Evolutionary conservation across 2,888 invertebrate species (phyloP).

Genomic region (Scaeva pyrastri): DNA sequence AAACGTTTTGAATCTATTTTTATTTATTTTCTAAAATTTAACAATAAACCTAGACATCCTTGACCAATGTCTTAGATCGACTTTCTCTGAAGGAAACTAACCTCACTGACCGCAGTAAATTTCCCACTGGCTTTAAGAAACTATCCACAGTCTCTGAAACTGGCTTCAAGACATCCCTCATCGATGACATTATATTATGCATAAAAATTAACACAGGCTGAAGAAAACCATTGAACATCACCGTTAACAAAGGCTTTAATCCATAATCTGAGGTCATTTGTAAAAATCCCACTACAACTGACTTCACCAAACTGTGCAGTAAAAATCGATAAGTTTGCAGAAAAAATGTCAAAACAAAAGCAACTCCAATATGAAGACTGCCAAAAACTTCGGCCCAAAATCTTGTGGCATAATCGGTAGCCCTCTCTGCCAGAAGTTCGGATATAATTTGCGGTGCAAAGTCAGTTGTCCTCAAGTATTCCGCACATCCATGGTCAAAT

Average conservation of each 20-base stretch:
- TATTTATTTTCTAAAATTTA: too few species aligned
- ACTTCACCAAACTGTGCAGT: conserved; percentile 86
- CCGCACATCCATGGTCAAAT: conserved; percentile 88
- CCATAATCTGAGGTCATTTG: conserved; percentile 88
- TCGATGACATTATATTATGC: conserved; percentile 86
- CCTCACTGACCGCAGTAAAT: conserved; percentile 79
- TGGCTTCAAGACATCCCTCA: conserved; percentile 87
- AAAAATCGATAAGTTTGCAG: conserved; percentile 86
- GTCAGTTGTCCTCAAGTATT: conserved; percentile 87
- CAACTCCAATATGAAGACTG: conserved; percentile 86
- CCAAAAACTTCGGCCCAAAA: conserved; percentile 90
- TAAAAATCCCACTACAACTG: conserved; percentile 86
- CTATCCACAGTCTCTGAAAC: conserved; percentile 85
- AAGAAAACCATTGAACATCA: conserved; percentile 87
- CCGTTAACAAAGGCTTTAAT: conserved; percentile 87
- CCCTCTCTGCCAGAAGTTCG: conserved; percentile 86
- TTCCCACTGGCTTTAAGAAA: conserved; percentile 82
- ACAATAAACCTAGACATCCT: conserved; percentile 18
- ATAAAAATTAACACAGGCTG: conserved; percentile 88
- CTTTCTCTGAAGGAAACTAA: conserved; percentile 78
- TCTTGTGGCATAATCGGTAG: conserved; percentile 86
- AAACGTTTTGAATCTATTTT: too few species aligned
- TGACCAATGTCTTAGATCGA: neutral
- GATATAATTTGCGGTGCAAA: conserved; percentile 86
- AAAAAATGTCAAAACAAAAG: conserved; percentile 87